These are phyloP conservation scores for Desmodus rotundus DNA, from an alignment of 2,113 vertebrate species.

Conservation along the genomic window DNA sequence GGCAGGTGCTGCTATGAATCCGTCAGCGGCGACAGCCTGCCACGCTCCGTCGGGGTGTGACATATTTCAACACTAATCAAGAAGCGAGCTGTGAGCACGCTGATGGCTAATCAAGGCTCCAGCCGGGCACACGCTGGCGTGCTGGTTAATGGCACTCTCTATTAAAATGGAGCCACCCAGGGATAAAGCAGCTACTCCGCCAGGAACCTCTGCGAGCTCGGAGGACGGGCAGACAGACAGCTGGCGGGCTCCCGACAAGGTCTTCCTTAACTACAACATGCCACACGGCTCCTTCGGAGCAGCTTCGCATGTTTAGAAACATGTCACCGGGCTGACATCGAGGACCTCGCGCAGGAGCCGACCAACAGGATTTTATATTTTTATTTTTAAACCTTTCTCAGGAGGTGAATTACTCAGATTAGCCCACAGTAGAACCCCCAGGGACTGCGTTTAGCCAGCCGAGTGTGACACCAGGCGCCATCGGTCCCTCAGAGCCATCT, in stretches of 20 bases:
- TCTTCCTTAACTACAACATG: constrained; percentile 26
- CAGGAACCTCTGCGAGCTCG: not conserved
- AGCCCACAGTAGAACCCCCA: constrained; percentile 59
- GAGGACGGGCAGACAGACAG: constrained; percentile 51
- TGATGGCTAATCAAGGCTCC: constrained; percentile 74
- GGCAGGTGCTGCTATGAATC: constrained; percentile 79
- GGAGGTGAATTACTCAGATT: constrained; percentile 69
- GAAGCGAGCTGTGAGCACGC: constrained; percentile 51
- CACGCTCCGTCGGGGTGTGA: constrained; percentile 73
- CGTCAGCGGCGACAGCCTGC: constrained; percentile 70
- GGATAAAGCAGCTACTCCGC: constrained; percentile 42
- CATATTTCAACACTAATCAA: constrained; percentile 79
- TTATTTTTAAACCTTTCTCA: constrained; percentile 64
- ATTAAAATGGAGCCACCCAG: constrained; percentile 56
- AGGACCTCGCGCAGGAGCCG: constrained; percentile 16
- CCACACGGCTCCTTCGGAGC: constrained; percentile 16
- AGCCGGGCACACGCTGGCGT: constrained; percentile 54
- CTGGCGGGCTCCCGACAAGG: constrained; percentile 9
- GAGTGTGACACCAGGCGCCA: constrained; percentile 59
- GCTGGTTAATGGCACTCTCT: constrained; percentile 54
- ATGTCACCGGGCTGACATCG: constrained; percentile 56
- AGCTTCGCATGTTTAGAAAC: constrained; percentile 58
- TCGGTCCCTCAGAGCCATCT: constrained; percentile 21
- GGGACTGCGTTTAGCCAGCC: constrained; percentile 68
- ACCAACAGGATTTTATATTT: constrained; percentile 62